Conservation (phyloP, 92 coral and sea anemone species). For the Anthopleura xanthogrammica region DNA sequence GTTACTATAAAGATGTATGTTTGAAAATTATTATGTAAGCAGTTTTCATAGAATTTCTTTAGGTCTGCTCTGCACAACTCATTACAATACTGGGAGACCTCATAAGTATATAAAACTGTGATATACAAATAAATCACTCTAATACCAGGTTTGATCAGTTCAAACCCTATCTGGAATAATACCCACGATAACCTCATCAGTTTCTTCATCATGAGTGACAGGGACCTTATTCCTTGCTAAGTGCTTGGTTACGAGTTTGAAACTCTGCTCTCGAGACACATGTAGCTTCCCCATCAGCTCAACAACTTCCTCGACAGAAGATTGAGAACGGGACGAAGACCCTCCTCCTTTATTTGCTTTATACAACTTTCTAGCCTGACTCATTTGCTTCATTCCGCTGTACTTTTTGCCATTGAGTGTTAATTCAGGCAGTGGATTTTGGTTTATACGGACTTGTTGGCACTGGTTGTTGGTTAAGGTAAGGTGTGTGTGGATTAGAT, state of each 20-base stretch:
- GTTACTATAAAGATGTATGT: too few species aligned
- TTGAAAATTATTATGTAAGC: too few species aligned
- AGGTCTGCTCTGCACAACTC: too few species aligned
- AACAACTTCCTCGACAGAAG: neutral
- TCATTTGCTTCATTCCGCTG: constrained; percentile 47
- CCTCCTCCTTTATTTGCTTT: neutral
- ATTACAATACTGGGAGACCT: too few species aligned
- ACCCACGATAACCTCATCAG: constrained; percentile 17
- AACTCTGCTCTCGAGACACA: constrained; percentile 46
- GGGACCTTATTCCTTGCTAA: constrained; percentile 55
- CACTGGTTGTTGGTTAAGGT: constrained; percentile 62
- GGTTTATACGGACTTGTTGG: constrained; percentile 55
- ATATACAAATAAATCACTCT: too few species aligned
- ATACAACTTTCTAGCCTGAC: constrained; percentile 48
- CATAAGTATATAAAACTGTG: too few species aligned
- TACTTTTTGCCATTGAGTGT: constrained; percentile 56
- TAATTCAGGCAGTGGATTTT: constrained; percentile 44
- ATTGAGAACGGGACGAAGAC: neutral
- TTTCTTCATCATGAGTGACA: constrained; percentile 61
- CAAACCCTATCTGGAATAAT: too few species aligned
- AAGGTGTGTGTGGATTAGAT: constrained; percentile 50
- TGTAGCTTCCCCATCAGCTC: constrained; percentile 23
- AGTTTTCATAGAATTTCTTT: too few species aligned
- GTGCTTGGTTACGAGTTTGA: constrained; percentile 49
- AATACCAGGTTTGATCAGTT: too few species aligned